Evolutionary conservation across 1,140 invertebrate species (phyloP), one percentile per base, ranked within the genome.

Genomic region (Pygmarrhopalites habei): DNA sequence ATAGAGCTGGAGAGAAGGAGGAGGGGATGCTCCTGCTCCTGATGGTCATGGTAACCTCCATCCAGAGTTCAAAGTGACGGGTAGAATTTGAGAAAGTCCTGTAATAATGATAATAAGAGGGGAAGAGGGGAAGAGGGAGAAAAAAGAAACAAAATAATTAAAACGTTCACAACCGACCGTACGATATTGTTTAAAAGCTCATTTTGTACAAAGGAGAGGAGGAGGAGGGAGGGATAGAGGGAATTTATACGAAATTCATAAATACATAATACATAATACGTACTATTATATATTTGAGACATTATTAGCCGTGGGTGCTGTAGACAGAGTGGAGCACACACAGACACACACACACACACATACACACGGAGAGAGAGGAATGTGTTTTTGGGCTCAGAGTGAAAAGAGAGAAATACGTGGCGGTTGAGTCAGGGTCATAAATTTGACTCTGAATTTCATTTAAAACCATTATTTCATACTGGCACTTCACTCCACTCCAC

Each of bases 391-490:
- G 25, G 30, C 17, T 30, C 23, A 41, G 29, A 30, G 43, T 32
- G 55, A 21, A 32, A 39, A 55, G 41, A 23, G 41, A 57, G 52
- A 52, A 64, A 21, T 56, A 47, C 26, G 15, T 25, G 52, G 53
- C 60, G 60, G 44, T 59, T 47, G 41, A 57, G 43, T 30, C 30
- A 56, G 44, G 55, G 59, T 62, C 60, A 66, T 66, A 66, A 66
- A 66, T 66, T 59, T 65, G 35, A 58, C 51, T 62, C 44, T 10
- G 57, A 66, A 66, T 66, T 66, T 66, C 64, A 66, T 66, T 66
- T 62, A 61, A 65, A 66, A 66, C 64, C 60, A 66, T 66, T 66
- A 66, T 66, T 66, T 66, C 64, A 66, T 60, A 65, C 51, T 46
- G 5, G 5, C 44, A 46, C 44, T 46, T 46, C 44, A 46, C 35